Percentiles rank a stretch among this genome's conserved stretches.
Conservation (phyloP, 2,113 vertebrate genomes). For the Clarias gariepinus region DNA sequence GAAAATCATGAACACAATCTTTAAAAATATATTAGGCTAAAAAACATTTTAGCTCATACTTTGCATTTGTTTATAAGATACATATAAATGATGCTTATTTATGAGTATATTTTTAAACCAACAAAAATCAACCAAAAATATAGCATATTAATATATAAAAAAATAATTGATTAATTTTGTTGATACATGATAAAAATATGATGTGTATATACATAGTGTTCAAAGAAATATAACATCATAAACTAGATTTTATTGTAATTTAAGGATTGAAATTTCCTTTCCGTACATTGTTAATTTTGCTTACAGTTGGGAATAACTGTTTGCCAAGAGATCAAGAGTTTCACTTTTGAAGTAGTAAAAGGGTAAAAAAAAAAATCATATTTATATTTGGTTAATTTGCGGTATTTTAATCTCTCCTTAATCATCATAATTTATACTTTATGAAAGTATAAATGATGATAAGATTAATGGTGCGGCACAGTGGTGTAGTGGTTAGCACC, state of each 20-base stretch:
- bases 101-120: background rate
- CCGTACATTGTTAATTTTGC: too few species aligned
- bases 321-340: background rate
- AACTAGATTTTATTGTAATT: background rate
- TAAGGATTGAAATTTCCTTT: background rate
- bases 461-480: too few species aligned
- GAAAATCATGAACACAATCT: background rate
- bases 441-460: too few species aligned
- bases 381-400: background rate
- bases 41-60: background rate
- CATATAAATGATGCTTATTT: too few species aligned
- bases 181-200: too few species aligned
- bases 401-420: background rate
- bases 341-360: background rate
- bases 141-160: background rate
- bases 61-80: background rate
- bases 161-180: too few species aligned
- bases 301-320: background rate
- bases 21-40: background rate
- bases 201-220: too few species aligned
- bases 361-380: background rate
- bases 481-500: too few species aligned
- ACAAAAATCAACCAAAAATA: background rate
- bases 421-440: too few species aligned
- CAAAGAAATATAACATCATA: background rate